Percentiles rank a stretch among this genome's conserved stretches.
These are phyloP conservation scores for Chionomys nivalis DNA, from an alignment of 2,113 vertebrate genomes.

Conservation along the genomic window DNA sequence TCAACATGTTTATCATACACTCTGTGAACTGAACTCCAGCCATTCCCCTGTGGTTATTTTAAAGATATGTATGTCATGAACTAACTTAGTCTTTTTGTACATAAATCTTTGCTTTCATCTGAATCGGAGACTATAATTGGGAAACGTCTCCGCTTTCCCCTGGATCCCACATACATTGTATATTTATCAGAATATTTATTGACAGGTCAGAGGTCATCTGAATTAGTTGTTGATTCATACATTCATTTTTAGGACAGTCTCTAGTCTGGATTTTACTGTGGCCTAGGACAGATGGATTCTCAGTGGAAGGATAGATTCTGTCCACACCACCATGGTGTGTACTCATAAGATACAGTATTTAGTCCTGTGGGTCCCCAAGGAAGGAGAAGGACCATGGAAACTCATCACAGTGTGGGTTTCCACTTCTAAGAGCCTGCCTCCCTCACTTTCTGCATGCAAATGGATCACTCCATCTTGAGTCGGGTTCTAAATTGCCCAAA, in stretches of 20 bases:
- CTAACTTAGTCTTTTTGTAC: background rate
- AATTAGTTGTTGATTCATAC: too few relatives aligned
- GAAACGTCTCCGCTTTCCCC: background rate
- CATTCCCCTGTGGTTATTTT: background rate
- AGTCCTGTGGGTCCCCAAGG: background rate
- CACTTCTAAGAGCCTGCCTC: background rate
- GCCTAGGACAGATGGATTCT: background rate
- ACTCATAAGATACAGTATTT: background rate
- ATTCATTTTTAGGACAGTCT: background rate
- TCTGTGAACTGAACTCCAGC: too few relatives aligned
- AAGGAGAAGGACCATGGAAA: background rate
- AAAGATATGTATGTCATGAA: background rate
- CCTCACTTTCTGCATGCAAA: fast-evolving
- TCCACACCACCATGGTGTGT: fast-evolving
- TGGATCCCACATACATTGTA: fast-evolving
- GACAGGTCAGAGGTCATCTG: background rate
- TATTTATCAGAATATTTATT: background rate
- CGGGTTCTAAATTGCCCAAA: background rate
- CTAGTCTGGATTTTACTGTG: background rate
- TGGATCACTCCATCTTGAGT: fast-evolving
- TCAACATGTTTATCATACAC: background rate
- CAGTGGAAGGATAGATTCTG: fast-evolving
- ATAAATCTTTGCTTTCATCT: background rate
- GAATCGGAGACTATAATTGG: background rate
- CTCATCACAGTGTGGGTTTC: background rate